Percentiles rank a stretch among this genome's conserved stretches.
Evolutionary conservation across 1,140 invertebrate genomes (phyloP).

Genomic region (Leptopilina clavipes): DNA sequence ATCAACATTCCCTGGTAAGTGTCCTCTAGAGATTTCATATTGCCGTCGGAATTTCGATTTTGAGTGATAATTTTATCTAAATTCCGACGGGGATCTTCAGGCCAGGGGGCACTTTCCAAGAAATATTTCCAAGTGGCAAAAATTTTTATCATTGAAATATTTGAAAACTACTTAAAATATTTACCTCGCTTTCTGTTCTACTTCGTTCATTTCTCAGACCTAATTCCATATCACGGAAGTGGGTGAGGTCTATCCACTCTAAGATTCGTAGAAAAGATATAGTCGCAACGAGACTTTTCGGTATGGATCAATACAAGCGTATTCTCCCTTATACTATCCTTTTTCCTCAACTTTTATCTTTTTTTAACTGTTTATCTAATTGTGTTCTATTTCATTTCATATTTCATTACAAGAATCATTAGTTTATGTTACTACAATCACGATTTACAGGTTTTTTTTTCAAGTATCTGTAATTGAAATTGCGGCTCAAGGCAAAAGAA

Average conservation of each 20-base stretch:
- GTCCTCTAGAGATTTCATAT: too few species aligned
- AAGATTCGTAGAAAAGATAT: conserved; percentile 73
- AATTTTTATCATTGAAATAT: conserved; percentile 37
- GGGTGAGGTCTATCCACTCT: conserved; percentile 61
- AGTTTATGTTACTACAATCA: too few species aligned
- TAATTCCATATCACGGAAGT: conserved; percentile 26
- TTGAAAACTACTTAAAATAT: background rate
- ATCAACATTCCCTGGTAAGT: too few species aligned
- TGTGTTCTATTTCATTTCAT: conserved; percentile 29
- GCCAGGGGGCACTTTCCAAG: too few species aligned
- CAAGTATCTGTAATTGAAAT: too few species aligned
- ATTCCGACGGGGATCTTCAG: too few species aligned
- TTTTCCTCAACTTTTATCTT: conserved; percentile 53
- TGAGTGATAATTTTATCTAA: too few species aligned
- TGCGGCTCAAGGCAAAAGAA: too few species aligned
- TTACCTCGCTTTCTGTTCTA: background rate
- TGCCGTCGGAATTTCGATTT: too few species aligned
- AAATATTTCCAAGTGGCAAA: too few species aligned
- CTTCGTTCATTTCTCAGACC: background rate
- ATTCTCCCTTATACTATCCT: conserved; percentile 67
- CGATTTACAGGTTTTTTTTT: too few species aligned
- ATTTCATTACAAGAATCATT: background rate
- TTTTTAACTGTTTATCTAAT: conserved; percentile 40
- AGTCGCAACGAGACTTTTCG: conserved; percentile 68
- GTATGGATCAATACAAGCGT: conserved; percentile 71